A percentile compares a stretch with the other conserved stretches of the same genome.
These are phyloP conservation scores for Orussus abietinus DNA, from an alignment of 1,140 invertebrate species.

Conservation along the genomic window DNA sequence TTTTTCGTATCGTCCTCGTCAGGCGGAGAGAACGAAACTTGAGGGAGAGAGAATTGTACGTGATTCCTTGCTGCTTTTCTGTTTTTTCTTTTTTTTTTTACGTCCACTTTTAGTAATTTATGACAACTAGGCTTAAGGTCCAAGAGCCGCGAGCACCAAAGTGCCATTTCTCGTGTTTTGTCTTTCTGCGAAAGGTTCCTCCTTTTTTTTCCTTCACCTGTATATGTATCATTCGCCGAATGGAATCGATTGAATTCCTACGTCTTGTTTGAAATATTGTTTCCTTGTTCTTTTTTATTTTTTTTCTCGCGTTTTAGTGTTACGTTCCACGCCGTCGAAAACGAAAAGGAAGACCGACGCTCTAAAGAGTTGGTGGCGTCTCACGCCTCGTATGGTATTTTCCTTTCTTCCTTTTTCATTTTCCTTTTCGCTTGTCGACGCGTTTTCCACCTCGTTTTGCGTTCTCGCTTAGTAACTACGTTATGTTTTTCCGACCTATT, in stretches of 20 bases:
- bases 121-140: constrained; percentile 8
- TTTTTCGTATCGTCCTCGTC: constrained; percentile 1
- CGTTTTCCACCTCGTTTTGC: too few species aligned
- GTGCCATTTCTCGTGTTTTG: too few species aligned
- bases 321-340: too few species aligned
- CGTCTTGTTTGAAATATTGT: background rate
- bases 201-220: background rate
- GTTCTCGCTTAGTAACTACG: too few species aligned
- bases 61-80: too few species aligned
- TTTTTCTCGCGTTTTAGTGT: too few species aligned
- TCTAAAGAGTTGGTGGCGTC: too few species aligned
- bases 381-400: too few species aligned
- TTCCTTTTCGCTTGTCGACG: constrained; percentile 22
- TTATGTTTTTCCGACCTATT: too few species aligned
- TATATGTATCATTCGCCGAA: background rate
- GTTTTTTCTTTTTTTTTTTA: constrained; percentile 6
- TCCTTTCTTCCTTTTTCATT: constrained; percentile 22
- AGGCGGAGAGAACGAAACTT: too few species aligned
- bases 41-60: too few species aligned
- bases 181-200: constrained; percentile 1
- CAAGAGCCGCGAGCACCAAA: constrained; percentile 28
- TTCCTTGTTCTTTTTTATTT: constrained; percentile 11
- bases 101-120: constrained; percentile 9
- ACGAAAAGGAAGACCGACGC: too few species aligned
- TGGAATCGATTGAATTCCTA: constrained; percentile 1